Evolutionary conservation across 53 echinoderm and acorn worm genomes (phyloP), one percentile per base, ranked within the genome.

Genomic region (Stichopus horrens): DNA sequence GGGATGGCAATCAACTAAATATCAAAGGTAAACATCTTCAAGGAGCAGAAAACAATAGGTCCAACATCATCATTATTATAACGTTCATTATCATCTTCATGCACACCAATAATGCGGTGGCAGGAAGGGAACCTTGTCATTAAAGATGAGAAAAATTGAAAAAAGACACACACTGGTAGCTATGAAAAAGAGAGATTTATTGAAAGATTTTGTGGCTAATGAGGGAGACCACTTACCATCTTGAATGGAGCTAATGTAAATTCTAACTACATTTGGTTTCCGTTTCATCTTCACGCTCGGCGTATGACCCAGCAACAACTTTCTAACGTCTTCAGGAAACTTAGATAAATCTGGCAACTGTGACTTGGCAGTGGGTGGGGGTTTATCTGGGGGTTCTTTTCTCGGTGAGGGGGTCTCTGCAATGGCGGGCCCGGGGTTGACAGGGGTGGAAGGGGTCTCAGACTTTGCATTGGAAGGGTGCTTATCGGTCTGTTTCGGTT

Each of bases 171-270:
- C 37, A 37, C 37, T 10, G 11, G 77, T 53, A 77, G 37, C 53
- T 13, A 77, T 9, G 77, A 37, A 37, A 37, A 37, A 37, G 37
- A 86, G 59, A 63, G 67, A 57, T 67, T 54, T 22, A 37, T 37
- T 37, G 37, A 59, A 73, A 54, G 53, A 51, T 21, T 21, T 14
- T 67, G 11, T 53, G 7, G 53, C 67, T 51, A 60, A 86, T 73
- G 68, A 71, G 52, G 59, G 37, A 73, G 54, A 86, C 53, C 73
- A 90, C 91, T 94, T 88, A 97, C 97, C 97, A n/a, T 91, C 92
- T 66, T 93, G 90, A 4, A 92, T 90, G 21, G 98, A 94, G 89
- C 94, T 98, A 81, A 98, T 88, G 81, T 91, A 98, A 54, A 98
- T 93, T 21, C 98, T 88, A 51, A 98, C 90, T 90, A 94, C 94